phyloP scores from a whole-genome alignment of 1,140 invertebrate genomes.

The Patella vulgata region DNA sequence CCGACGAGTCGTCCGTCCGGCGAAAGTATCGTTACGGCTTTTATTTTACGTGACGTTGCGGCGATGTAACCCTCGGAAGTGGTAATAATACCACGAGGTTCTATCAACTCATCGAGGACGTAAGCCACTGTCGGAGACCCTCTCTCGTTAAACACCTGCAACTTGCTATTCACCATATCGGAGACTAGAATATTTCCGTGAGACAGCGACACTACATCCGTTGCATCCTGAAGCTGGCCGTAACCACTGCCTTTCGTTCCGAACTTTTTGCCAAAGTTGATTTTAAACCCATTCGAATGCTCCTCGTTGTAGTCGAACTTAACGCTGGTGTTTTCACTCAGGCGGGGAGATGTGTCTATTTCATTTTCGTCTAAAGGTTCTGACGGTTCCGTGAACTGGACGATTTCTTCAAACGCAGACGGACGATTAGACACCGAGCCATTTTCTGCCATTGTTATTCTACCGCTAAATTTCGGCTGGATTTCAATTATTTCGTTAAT shows the following conservation, averaged over 20 bases:
- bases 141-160: conserved; percentile 25
- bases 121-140: conserved; percentile 6
- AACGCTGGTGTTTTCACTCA: background rate
- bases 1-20: conserved; percentile 16
- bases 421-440: too few species aligned
- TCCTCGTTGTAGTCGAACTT: conserved; percentile 16
- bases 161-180: conserved; percentile 34
- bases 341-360: too few species aligned
- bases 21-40: conserved; percentile 22
- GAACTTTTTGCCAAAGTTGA: conserved; percentile 10
- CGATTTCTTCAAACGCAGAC: too few species aligned
- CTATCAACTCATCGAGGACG: conserved; percentile 11
- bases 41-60: conserved; percentile 23
- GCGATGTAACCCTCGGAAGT: conserved; percentile 26
- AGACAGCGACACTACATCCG: conserved; percentile 17
- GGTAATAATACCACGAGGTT: conserved; percentile 24
- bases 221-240: conserved; percentile 37
- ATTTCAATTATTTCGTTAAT: too few species aligned
- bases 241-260: conserved; percentile 23
- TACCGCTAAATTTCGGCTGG: too few species aligned
- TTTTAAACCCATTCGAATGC: background rate
- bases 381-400: too few species aligned
- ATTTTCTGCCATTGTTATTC: too few species aligned
- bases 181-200: conserved; percentile 28
- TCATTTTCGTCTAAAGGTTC: too few species aligned